Percentiles rank a stretch among this genome's conserved stretches.
These are phyloP conservation scores for Mellivora capensis DNA, from an alignment of 2,113 vertebrate genomes.

Conservation along the genomic window DNA sequence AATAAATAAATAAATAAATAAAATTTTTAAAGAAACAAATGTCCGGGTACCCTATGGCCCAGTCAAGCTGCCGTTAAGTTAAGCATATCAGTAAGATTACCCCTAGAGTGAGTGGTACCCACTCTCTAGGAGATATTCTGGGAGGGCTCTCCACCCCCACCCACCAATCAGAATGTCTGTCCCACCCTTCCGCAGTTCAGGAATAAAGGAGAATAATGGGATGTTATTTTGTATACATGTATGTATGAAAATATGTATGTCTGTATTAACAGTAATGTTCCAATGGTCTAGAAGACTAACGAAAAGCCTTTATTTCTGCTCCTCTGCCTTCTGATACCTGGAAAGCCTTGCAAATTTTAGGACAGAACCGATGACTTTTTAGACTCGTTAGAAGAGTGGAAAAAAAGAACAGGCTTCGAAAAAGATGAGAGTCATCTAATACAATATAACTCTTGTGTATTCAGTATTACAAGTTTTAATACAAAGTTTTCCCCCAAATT, in stretches of 20 bases:
- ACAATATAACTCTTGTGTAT: not conserved
- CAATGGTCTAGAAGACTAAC: not conserved
- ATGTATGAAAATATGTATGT: not conserved
- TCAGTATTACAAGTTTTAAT: not conserved
- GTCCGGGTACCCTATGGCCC: not conserved
- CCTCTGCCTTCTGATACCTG: not conserved
- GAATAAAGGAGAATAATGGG: conserved; percentile 25
- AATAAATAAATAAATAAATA: no score
- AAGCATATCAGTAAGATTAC: conserved; percentile 4
- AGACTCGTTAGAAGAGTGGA: not conserved
- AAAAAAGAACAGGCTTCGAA: not conserved
- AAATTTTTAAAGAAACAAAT: no score
- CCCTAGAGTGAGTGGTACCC: not conserved
- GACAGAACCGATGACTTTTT: not conserved
- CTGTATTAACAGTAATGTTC: not conserved
- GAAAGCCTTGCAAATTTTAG: conserved; percentile 23
- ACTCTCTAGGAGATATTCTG: not conserved
- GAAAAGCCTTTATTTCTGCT: not conserved
- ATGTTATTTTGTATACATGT: not conserved
- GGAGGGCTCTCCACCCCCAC: not conserved
- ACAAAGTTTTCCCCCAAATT: not conserved
- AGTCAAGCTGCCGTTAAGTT: not conserved
- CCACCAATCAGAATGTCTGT: conserved; percentile 17
- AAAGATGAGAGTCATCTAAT: not conserved
- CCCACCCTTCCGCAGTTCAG: not conserved